These are phyloP conservation scores for Nomada ferruginata DNA, from an alignment of 2,888 invertebrate species.

Conservation along the genomic window DNA sequence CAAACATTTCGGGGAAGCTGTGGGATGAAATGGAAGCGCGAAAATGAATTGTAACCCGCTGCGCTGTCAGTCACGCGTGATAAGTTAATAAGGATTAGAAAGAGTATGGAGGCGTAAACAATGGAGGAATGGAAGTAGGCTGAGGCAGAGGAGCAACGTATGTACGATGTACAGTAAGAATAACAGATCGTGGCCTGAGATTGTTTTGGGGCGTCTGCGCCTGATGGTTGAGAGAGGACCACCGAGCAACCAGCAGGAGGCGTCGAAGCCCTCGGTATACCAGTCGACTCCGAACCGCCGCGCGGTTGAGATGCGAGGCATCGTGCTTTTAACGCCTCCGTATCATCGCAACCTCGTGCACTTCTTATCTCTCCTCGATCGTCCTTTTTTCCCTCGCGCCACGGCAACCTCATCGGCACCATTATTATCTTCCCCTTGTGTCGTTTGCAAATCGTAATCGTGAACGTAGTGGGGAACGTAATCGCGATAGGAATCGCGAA, in stretches of 20 bases:
- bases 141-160: too few species aligned
- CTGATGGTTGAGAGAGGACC: constrained; percentile 61
- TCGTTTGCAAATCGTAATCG: neutral
- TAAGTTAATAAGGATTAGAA: neutral
- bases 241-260: constrained; percentile 66
- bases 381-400: neutral
- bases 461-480: neutral
- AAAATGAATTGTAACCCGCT: neutral
- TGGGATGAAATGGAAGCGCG: neutral
- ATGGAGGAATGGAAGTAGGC: neutral
- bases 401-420: neutral
- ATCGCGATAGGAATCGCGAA: too few species aligned
- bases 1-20: too few species aligned
- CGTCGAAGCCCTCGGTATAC: constrained; percentile 70
- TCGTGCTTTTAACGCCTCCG: constrained; percentile 40
- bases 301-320: constrained; percentile 73
- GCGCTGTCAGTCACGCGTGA: neutral
- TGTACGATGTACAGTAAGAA: constrained; percentile 19
- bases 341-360: constrained; percentile 58
- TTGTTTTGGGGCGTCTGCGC: constrained; percentile 74
- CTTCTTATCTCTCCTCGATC: constrained; percentile 21
- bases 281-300: constrained; percentile 81
- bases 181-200: constrained; percentile 48
- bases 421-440: too few species aligned
- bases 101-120: neutral